Percentiles rank a stretch among this genome's conserved stretches.
phyloP scores from a whole-genome alignment of 2,888 invertebrate species.

The Bhutanitis thaidina region DNA sequence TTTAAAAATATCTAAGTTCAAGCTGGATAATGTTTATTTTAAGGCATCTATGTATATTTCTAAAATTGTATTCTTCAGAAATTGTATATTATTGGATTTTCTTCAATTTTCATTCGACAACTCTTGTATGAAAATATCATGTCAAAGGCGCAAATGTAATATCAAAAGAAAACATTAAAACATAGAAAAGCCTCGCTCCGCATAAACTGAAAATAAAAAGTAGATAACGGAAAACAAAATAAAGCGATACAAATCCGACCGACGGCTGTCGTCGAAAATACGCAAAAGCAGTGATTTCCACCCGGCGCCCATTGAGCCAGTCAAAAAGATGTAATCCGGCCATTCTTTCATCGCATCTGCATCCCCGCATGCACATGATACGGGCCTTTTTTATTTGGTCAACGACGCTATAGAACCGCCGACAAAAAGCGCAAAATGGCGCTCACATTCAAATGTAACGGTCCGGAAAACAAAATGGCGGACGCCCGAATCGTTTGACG shows the following conservation, averaged over 20 bases:
- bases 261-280: not conserved
- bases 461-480: slow-evolving; percentile 1
- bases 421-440: not conserved
- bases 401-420: not conserved
- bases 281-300: not conserved
- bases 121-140: too few species aligned
- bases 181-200: too few species aligned
- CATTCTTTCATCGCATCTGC: slow-evolving; percentile 3
- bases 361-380: not conserved
- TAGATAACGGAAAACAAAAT: not conserved
- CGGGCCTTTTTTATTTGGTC: not conserved
- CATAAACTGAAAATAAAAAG: not conserved
- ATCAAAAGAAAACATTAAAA: too few species aligned
- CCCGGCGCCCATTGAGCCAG: not conserved
- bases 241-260: not conserved
- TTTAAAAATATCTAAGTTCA: too few species aligned
- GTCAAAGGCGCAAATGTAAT: too few species aligned
- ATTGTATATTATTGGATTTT: too few species aligned
- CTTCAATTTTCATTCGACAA: too few species aligned
- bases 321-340: slow-evolving; percentile 3
- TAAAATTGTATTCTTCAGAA: too few species aligned
- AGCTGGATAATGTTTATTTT: too few species aligned
- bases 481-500: not conserved
- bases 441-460: not conserved
- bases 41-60: too few species aligned